phyloP scores from a whole-genome alignment of 2,113 vertebrate genomes.

The Malurus elegans region DNA sequence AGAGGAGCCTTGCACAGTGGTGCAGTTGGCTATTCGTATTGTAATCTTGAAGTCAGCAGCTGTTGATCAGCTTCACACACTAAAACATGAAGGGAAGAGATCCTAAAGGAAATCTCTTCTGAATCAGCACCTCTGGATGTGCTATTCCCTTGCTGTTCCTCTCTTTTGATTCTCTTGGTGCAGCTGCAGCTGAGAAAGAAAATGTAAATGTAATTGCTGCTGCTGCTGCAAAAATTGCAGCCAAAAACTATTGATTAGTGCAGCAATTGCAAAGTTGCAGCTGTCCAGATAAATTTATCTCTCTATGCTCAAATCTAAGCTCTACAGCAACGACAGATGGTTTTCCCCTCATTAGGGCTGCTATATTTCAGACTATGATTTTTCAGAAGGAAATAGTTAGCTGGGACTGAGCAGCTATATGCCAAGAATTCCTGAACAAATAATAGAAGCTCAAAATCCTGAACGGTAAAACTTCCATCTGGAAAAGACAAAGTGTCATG shows the following conservation, averaged over 20 bases:
- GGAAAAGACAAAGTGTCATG: neutral
- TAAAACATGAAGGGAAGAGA: neutral
- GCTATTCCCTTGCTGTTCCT: neutral
- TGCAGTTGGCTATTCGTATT: neutral
- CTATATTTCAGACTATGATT: neutral
- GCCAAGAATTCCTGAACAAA: neutral
- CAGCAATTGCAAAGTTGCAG: conserved; percentile 51
- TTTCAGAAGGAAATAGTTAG: conserved; percentile 11
- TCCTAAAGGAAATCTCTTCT: neutral
- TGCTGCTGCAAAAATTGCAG: conserved; percentile 49
- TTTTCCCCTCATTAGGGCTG: conserved; percentile 6
- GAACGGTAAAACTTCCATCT: neutral
- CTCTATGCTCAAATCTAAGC: neutral
- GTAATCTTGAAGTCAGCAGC: neutral
- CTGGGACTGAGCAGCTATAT: neutral
- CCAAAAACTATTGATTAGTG: conserved; percentile 45
- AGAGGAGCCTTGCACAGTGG: neutral
- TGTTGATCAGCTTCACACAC: neutral
- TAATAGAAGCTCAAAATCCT: neutral
- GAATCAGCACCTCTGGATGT: neutral
- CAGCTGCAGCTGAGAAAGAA: conserved; percentile 16
- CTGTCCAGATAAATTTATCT: conserved; percentile 29
- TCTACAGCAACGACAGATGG: neutral
- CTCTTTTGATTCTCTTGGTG: neutral
- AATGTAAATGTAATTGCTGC: conserved; percentile 33